Conservation (phyloP, 2,888 invertebrate genomes). For the Ectemnius continuus region DNA sequence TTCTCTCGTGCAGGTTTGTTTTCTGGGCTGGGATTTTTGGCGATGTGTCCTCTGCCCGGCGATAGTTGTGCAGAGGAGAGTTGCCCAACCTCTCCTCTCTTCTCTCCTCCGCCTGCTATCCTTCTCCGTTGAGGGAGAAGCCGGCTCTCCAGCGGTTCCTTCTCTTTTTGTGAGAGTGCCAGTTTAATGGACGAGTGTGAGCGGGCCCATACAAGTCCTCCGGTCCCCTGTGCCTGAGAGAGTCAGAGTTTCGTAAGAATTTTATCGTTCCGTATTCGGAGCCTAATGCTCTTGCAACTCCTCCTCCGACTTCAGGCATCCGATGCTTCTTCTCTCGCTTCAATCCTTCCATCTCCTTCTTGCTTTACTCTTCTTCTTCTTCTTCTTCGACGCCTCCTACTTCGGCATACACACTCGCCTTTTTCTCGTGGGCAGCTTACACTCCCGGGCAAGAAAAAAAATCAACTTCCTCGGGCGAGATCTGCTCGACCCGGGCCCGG, state of each 20-base stretch:
- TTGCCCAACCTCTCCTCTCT: slow-evolving; percentile 44
- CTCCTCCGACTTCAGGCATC: slow-evolving; percentile 34
- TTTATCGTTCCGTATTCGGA: slow-evolving; percentile 66
- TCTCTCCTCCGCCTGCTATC: slow-evolving; percentile 8
- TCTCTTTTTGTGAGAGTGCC: slow-evolving; percentile 19
- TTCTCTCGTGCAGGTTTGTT: slow-evolving; percentile 20
- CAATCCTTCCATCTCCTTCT: slow-evolving; percentile 34
- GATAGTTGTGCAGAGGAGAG: slow-evolving; percentile 21
- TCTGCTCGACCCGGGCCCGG: slow-evolving; percentile 29
- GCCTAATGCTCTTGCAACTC: slow-evolving; percentile 63
- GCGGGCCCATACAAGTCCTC: slow-evolving; percentile 16
- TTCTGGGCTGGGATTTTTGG: slow-evolving; percentile 37
- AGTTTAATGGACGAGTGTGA: slow-evolving; percentile 16
- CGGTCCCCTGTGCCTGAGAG: slow-evolving; percentile 10
- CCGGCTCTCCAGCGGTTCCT: neutral
- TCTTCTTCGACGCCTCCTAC: slow-evolving; percentile 23
- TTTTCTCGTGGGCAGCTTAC: slow-evolving; percentile 33
- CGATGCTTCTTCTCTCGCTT: slow-evolving; percentile 18
- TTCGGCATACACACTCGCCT: slow-evolving; percentile 18
- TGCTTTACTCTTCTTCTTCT: slow-evolving; percentile 21
- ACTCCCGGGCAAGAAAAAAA: slow-evolving; percentile 36
- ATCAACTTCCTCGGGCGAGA: slow-evolving; percentile 52
- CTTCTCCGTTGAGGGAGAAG: neutral
- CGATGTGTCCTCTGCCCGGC: neutral
- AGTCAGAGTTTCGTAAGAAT: slow-evolving; percentile 61